Conservation (phyloP, 2,888 invertebrate species). For the Ophioninae sp. region DNA sequence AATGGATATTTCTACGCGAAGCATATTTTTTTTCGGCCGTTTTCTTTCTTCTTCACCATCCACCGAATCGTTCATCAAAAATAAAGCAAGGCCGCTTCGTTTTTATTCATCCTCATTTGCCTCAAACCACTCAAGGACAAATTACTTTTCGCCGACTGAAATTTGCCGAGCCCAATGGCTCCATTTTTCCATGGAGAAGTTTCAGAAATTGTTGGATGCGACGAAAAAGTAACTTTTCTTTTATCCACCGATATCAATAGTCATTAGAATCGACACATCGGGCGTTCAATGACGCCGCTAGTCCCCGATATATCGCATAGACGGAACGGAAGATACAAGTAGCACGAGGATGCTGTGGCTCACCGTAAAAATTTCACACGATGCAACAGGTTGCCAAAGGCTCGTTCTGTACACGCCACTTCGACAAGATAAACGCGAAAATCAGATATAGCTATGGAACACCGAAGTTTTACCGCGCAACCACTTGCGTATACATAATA, state of each 20-base stretch:
- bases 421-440: neutral
- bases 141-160: neutral
- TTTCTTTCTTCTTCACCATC: neutral
- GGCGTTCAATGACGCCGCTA: constrained; percentile 1
- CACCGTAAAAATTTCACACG: constrained; percentile 11
- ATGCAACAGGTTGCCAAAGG: constrained; percentile 40
- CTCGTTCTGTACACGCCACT: neutral
- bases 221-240: neutral
- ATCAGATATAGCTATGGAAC: constrained; percentile 20
- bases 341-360: neutral
- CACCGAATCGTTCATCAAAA: neutral
- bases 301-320: constrained; percentile 2
- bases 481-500: constrained; percentile 20
- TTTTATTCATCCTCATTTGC: neutral
- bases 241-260: constrained; percentile 13
- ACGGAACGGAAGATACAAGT: neutral
- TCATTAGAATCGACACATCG: constrained; percentile 5
- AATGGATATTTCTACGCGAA: constrained; percentile 5
- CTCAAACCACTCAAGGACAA: too few species aligned
- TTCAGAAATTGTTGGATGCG: too few species aligned
- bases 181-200: too few species aligned
- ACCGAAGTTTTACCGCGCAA: constrained; percentile 3
- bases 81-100: neutral
- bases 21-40: constrained; percentile 31
- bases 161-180: neutral